Base-by-base conservation (phyloP, 2,113 vertebrate genomes). In the Oxyruncus cristatus region DNA sequence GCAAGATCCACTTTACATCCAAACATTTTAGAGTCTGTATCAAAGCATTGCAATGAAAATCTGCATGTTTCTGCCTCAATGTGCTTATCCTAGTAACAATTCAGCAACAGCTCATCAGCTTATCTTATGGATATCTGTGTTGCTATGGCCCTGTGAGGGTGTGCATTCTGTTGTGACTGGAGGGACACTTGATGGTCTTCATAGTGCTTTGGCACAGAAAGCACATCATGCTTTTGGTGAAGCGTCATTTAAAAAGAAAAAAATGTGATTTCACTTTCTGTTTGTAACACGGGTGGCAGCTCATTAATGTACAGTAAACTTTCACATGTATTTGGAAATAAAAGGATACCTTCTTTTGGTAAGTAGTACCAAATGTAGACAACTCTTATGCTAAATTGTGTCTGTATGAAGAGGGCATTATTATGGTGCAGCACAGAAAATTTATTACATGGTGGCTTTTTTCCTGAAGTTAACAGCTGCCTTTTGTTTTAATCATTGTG, bases 401-500 rank as follows among this genome's bases (percentile, higher is more conserved):
- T 81, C 73, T 72, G 56, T 46, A 53, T 53, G 41, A 65, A 49
- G 35, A 78, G 18, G 65, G 15, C 33, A 37, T 65, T 89, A 75
- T 91, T 87, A 70, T 55, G 49, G 26, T 62, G 49, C 26, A 30
- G 35, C 42, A 83, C 35, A 70, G n/a, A 84, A 79, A 52, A 88
- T 94, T 74, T 85, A 88, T 92, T 81, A 37, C 16, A 7, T 58
- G 19, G 30, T 71, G 58, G 26, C 3, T 74, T 90, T 82, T 70
- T 75, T 46, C 61, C 81, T 87, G 82, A 93, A 89, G 93, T 91
- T 88, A 96, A 89, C 82, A 91, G 53, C 87, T 93, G 92, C 65
- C 85, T 92, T 96, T 89, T 89, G 82, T 94, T 96, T 93, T 82
- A 90, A 93, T 92, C 49, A 66, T 82, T 92, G 85, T 93, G 68